Evolutionary conservation across 2,888 invertebrate genomes (phyloP), one percentile per base, ranked within the genome.

Genomic region (Drosophila fungiperda): DNA sequence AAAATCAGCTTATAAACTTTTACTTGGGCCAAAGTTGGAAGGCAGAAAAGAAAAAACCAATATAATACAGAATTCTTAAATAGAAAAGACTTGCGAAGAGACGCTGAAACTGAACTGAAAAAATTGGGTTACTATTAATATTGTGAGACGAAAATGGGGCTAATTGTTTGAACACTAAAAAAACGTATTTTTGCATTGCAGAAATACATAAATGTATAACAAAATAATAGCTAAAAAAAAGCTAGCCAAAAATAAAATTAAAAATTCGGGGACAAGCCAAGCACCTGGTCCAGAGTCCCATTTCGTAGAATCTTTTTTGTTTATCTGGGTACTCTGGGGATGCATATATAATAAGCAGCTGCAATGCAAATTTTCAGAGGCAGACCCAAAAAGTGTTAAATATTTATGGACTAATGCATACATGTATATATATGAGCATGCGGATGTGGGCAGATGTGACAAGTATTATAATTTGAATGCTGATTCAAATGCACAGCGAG

Each of bases 1-100:
- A 61, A 78, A 80, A 82, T 72, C 81, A 64, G 70, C 87, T 84
- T 80, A 68, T 61, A 81, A 87, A 80, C 67, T 82, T 80, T 73
- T 73, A 61, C 64, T 54, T 72, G 11, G n/a, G 29, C 42, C 53
- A 36, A 65, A 78, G 49, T 76, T 63, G 52, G n/a, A 36, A 5
- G 12, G 15, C 33, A 29, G n/a, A 2, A 20, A n/a, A 8, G 26
- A 40, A 8, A 32, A 35, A 20, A 7, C 3, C 32, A 26, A 35
- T 48, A 20, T 23, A 12, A 23, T 17, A 5, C 23, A 40, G 32
- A 20, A 3, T 1, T 15, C 12, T 12, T 20, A 26, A n/a, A 3
- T 1, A 23, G 4, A 12, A 3, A 33, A 33, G 15, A 26, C 5
- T 49, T 26, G 26, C 1, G 26, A 15, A n/a, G 15, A 36, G 26